A percentile compares a stretch with the other conserved stretches of the same genome.
phyloP scores from a whole-genome alignment of 1,140 invertebrate genomes.

The Lordiphosa collinella region DNA sequence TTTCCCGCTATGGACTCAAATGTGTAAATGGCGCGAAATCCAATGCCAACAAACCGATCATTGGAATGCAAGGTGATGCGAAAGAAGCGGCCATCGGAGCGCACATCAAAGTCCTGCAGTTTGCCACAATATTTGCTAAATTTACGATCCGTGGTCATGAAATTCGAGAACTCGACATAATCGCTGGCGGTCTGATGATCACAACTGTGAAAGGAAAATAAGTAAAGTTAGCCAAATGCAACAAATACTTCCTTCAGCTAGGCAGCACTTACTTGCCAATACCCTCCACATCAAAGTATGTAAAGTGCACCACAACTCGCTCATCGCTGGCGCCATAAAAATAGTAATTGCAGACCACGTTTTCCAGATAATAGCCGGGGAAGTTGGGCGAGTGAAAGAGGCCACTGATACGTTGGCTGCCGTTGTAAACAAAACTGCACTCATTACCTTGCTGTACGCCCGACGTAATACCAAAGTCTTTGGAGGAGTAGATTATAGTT shows the following conservation, averaged over 20 bases:
- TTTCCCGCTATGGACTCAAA: slow-evolving; percentile 81
- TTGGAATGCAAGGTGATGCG: slow-evolving; percentile 96
- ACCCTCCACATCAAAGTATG: slow-evolving; percentile 95
- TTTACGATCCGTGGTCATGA: slow-evolving; percentile 91
- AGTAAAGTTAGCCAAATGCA: background rate
- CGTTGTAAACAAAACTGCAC: slow-evolving; percentile 91
- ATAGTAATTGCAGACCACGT: slow-evolving; percentile 96
- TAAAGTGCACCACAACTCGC: slow-evolving; percentile 91
- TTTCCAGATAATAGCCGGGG: slow-evolving; percentile 93
- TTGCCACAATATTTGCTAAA: slow-evolving; percentile 93
- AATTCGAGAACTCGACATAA: slow-evolving; percentile 97
- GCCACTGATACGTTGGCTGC: slow-evolving; percentile 88
- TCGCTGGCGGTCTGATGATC: slow-evolving; percentile 92
- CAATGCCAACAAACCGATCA: slow-evolving; percentile 93
- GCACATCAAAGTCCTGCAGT: slow-evolving; percentile 86
- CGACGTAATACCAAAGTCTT: slow-evolving; percentile 87
- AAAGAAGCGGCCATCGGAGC: slow-evolving; percentile 95
- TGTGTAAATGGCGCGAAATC: slow-evolving; percentile 94
- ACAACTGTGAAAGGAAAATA: slow-evolving; percentile 83
- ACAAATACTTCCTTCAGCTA: background rate
- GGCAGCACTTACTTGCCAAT: slow-evolving; percentile 88
- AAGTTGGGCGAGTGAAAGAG: slow-evolving; percentile 95
- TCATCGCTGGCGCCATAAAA: slow-evolving; percentile 92
- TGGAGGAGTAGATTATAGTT: no score
- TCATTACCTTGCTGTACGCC: slow-evolving; percentile 88